Evolutionary conservation across 2,888 invertebrate species (phyloP).

Genomic region (Pterobdella sp.): DNA sequence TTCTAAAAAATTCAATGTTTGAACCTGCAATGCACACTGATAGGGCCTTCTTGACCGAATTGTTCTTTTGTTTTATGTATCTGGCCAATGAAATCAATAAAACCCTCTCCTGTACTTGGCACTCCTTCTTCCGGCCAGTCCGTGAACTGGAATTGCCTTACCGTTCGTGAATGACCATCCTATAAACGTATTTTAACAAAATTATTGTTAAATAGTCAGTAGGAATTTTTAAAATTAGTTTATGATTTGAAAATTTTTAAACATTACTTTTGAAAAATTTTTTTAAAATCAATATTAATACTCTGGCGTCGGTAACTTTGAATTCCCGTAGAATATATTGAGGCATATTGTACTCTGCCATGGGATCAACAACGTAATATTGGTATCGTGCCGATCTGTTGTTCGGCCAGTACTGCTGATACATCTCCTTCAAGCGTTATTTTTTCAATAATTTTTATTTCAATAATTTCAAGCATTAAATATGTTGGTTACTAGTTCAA

Average conservation of each 20-base stretch:
- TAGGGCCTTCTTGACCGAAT: slow-evolving; percentile 98
- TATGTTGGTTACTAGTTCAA: neutral
- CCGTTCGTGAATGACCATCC: slow-evolving; percentile 79
- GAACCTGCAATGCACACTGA: slow-evolving; percentile 91
- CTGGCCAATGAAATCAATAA: slow-evolving; percentile 98
- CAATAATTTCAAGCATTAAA: neutral
- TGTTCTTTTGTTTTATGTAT: slow-evolving; percentile 99
- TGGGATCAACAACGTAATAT: slow-evolving; percentile 95
- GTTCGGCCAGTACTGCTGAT: slow-evolving; percentile 98
- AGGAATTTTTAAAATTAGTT: neutral
- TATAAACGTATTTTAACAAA: slow-evolving; percentile 36
- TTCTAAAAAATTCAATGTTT: neutral
- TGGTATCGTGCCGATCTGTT: slow-evolving; percentile 93
- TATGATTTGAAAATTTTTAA: neutral
- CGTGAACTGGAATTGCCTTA: slow-evolving; percentile 54
- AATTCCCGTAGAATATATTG: slow-evolving; percentile 97
- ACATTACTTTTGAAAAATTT: neutral
- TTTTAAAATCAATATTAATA: slow-evolving; percentile 37
- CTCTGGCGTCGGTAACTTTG: slow-evolving; percentile 89
- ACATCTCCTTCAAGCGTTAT: slow-evolving; percentile 73
- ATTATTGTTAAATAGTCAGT: neutral
- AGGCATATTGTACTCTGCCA: slow-evolving; percentile 98
- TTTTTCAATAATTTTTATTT: neutral
- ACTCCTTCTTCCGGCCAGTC: slow-evolving; percentile 63
- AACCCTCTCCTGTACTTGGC: slow-evolving; percentile 94